Evolutionary conservation across 2,888 invertebrate species (phyloP).

Genomic region (Diaphora mendica): DNA sequence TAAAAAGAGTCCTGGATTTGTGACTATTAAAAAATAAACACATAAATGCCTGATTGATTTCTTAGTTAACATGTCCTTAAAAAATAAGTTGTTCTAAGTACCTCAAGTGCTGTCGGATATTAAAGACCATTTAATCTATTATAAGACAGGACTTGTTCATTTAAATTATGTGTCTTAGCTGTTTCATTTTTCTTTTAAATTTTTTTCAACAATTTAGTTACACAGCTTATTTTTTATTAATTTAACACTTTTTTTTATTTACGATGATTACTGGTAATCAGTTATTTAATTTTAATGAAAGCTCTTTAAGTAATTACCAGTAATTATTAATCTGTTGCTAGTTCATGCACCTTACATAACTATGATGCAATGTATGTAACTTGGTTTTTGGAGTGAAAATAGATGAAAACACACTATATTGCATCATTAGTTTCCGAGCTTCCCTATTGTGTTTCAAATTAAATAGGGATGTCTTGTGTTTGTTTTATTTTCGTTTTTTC

Average conservation of each 20-base stretch:
- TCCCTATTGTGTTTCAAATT: conserved; percentile 57
- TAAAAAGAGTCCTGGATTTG: conserved; percentile 50
- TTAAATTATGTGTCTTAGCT: conserved; percentile 60
- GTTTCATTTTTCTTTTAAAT: conserved; percentile 46
- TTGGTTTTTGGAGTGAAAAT: not conserved
- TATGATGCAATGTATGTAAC: conserved; percentile 37
- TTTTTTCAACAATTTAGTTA: conserved; percentile 66
- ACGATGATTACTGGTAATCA: conserved; percentile 59
- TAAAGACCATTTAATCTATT: conserved; percentile 21
- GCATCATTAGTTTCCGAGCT: conserved; percentile 59
- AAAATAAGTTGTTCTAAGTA: conserved; percentile 81
- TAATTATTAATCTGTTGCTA: conserved; percentile 59
- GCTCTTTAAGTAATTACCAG: conserved; percentile 38
- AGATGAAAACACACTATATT: conserved; percentile 22
- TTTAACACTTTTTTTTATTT: conserved; percentile 69
- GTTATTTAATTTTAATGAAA: conserved; percentile 3
- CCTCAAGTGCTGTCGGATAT: conserved; percentile 60
- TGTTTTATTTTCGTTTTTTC: conserved; percentile 63
- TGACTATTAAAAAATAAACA: conserved; percentile 41
- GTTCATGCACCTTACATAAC: conserved; percentile 58
- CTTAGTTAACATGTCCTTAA: conserved; percentile 74
- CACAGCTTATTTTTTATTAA: conserved; percentile 82
- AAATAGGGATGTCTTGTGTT: conserved; percentile 65
- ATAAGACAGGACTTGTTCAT: conserved; percentile 44
- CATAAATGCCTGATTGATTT: conserved; percentile 57